Evolutionary conservation across 2,797 vertebrate species (phyloP), one percentile per base, ranked within the genome.

Genomic region (Benthosema pterotum): DNA sequence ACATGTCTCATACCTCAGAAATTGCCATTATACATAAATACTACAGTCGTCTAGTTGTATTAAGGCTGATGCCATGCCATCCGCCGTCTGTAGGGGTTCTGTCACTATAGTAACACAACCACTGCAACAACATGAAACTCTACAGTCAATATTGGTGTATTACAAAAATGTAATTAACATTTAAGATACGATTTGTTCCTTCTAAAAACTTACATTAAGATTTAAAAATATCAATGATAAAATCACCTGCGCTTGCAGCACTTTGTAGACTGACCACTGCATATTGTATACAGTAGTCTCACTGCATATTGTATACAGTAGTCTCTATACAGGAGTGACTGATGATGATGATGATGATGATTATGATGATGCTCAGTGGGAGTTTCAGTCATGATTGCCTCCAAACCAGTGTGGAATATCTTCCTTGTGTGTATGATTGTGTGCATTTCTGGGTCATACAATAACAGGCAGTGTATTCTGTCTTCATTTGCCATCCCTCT

Each of bases 141-240:
- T 56, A 77, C 76, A 87, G 59, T n/a, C n/a, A n/a, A n/a, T n/a
- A 83, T 74, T 82, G 74, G 43, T 52, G 18, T n/a, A 46, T 53
- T 63, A 25, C 15, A 16, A 79, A 69, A 18, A 13, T 75, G 75
- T 81, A 77, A 81, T 65, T 86, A 59, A 78, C 71, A 53, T 68
- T 81, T 77, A 85, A 78, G 68, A 89, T 75, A 68, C 55, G 16
- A 6, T 68, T 60, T 71, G 61, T 42, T 75, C 52, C 42, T 62
- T 69, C 60, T 50, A 73, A 81, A 87, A 46, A 74, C 71, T 42
- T 69, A 43, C 63, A 52, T 64, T 55, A 22, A 56, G 17, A 61
- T 59, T 59, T 59, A 18, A 66, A 71, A 79, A 72, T 68, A 11
- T 75, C 54, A 75, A 79, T 60, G 71, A 71, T 79, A 84, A 88